These are phyloP conservation scores for Acrossocheilus wenchowensis DNA, from an alignment of 2,797 vertebrate genomes.

Conservation along the genomic window DNA sequence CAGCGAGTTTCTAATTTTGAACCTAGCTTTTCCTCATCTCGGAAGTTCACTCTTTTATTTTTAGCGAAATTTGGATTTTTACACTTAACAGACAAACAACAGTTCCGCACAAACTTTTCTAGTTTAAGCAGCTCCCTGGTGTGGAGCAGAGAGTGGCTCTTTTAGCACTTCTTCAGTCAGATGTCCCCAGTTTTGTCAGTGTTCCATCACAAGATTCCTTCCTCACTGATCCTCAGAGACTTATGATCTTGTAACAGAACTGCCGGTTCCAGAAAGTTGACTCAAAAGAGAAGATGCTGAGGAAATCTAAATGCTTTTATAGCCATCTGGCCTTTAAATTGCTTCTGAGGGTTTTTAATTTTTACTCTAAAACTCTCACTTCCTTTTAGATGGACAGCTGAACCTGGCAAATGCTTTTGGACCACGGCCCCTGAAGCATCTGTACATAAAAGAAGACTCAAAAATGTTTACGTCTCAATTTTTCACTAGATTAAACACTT, in stretches of 20 bases:
- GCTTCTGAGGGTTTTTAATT: slow-evolving; percentile 28
- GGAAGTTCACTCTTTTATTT: slow-evolving; percentile 47
- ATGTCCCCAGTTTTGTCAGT: slow-evolving; percentile 33
- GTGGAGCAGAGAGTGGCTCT: slow-evolving; percentile 41
- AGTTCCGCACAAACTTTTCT: slow-evolving; percentile 23
- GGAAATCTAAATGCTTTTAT: slow-evolving; percentile 40
- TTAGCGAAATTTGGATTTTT: slow-evolving; percentile 43
- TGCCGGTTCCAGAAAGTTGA: slow-evolving; percentile 4
- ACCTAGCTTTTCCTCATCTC: slow-evolving; percentile 24
- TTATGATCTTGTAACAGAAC: slow-evolving; percentile 21
- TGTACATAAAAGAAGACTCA: neutral
- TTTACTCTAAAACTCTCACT: neutral
- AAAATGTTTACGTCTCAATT: slow-evolving; percentile 3
- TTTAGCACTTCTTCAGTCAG: slow-evolving; percentile 36
- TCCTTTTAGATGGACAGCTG: slow-evolving; percentile 13
- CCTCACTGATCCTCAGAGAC: slow-evolving; percentile 33
- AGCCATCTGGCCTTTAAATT: slow-evolving; percentile 42
- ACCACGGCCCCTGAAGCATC: neutral
- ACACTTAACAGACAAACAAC: slow-evolving; percentile 39
- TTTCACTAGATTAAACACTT: slow-evolving; percentile 24
- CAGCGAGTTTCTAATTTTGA: slow-evolving; percentile 47
- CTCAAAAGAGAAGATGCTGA: slow-evolving; percentile 25
- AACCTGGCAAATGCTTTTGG: slow-evolving; percentile 26
- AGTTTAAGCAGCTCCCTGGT: slow-evolving; percentile 28
- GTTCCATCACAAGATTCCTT: slow-evolving; percentile 39